Conservation (phyloP, 2,888 invertebrate genomes). For the Drosophila lacicola region DNA sequence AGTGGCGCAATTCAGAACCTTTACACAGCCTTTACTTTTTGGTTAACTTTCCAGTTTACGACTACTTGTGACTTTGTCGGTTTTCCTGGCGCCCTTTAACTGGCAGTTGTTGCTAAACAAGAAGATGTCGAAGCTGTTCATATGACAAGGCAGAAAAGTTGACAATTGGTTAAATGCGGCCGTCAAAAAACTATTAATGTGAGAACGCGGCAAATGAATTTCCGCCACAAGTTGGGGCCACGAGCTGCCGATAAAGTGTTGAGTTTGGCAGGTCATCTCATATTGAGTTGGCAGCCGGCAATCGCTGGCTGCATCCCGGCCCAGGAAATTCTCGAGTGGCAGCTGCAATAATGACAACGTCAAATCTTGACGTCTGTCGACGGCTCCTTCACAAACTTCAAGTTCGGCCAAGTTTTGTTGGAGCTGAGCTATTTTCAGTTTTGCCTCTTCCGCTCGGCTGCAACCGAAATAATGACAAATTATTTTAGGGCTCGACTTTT, state of each 20-base stretch:
- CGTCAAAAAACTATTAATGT: constrained; percentile 20
- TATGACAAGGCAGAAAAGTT: constrained; percentile 13
- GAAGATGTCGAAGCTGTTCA: background rate
- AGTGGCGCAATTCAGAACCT: no score
- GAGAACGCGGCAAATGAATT: constrained; percentile 6
- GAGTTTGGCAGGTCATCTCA: background rate
- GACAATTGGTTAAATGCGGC: constrained; percentile 12
- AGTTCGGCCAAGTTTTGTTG: constrained; percentile 30
- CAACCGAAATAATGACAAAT: constrained; percentile 71
- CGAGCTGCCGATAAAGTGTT: background rate
- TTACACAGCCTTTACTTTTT: background rate
- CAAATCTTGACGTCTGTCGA: constrained; percentile 13
- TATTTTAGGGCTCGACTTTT: constrained; percentile 25
- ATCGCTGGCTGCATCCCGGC: constrained; percentile 14
- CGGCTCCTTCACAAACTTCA: constrained; percentile 19
- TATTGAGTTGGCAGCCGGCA: constrained; percentile 14
- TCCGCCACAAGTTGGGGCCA: background rate
- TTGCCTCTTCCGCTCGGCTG: constrained; percentile 47
- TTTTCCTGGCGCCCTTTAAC: constrained; percentile 3
- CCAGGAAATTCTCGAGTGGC: background rate
- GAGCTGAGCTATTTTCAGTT: constrained; percentile 14
- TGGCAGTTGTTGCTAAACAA: constrained; percentile 19
- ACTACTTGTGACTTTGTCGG: background rate
- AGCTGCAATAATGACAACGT: constrained; percentile 37
- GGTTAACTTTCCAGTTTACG: background rate